A percentile compares a stretch with the other conserved stretches of the same genome.
These are phyloP conservation scores for Acronicta psi DNA, from an alignment of 2,888 invertebrate genomes.

Conservation along the genomic window DNA sequence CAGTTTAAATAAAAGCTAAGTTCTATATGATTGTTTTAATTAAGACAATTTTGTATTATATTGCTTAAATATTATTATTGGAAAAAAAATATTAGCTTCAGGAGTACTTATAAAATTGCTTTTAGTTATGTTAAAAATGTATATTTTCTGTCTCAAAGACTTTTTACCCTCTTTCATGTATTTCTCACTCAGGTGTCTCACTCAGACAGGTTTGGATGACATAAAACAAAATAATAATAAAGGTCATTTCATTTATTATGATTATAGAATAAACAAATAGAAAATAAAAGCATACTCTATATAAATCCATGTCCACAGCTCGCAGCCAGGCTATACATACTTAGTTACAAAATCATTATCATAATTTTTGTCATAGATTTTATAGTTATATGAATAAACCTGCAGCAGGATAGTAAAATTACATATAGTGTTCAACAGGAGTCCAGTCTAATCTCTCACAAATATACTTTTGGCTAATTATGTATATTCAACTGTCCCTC, in stretches of 20 bases:
- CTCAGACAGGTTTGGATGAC: conserved; percentile 1
- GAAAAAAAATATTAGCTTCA: too few relatives aligned
- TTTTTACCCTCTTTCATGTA: too few relatives aligned
- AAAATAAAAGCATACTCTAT: conserved; percentile 67
- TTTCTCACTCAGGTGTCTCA: too few relatives aligned
- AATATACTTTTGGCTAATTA: conserved; percentile 30
- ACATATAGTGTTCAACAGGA: conserved; percentile 49
- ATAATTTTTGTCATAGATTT: conserved; percentile 55
- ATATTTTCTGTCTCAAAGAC: too few relatives aligned
- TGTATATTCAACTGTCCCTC: conserved; percentile 36
- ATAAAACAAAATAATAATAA: conserved; percentile 41
- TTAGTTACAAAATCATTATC: conserved; percentile 36
- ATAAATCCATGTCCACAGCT: conserved; percentile 48
- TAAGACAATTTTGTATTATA: not conserved
- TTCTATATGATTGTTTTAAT: conserved; percentile 7
- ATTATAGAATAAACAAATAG: conserved; percentile 69
- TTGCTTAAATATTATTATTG: too few relatives aligned
- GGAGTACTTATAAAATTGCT: too few relatives aligned
- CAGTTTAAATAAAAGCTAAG: conserved; percentile 29
- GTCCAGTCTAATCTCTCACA: conserved; percentile 62
- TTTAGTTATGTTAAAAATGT: too few relatives aligned
- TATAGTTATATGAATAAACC: conserved; percentile 28
- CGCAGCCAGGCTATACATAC: conserved; percentile 35
- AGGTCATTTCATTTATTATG: conserved; percentile 68
- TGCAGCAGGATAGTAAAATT: conserved; percentile 34